Evolutionary conservation across 2,888 invertebrate species (phyloP).

Genomic region (Tridacna gigas): DNA sequence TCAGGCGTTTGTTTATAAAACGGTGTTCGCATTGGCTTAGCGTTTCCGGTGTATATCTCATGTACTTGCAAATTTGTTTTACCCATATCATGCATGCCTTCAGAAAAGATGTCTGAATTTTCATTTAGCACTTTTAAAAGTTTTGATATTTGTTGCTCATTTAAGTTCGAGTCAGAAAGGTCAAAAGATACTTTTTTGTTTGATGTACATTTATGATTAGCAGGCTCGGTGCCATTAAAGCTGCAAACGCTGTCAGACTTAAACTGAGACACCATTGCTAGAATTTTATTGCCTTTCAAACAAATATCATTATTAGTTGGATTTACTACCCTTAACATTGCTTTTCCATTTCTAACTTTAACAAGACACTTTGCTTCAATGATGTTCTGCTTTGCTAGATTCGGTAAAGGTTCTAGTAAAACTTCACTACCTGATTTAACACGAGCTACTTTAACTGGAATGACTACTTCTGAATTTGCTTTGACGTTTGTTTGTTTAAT

Average conservation of each 20-base stretch:
- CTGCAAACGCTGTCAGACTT: neutral
- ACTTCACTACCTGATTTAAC: conserved; percentile 10
- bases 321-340: conserved; percentile 31
- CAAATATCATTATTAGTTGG: conserved; percentile 34
- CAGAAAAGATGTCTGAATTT: conserved; percentile 51
- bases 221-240: neutral
- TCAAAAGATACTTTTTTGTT: neutral
- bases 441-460: conserved; percentile 38
- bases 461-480: conserved; percentile 28
- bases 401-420: conserved; percentile 32
- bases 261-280: conserved; percentile 21
- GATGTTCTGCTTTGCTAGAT: conserved; percentile 26
- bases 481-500: conserved; percentile 10
- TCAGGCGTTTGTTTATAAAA: conserved; percentile 18
- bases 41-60: conserved; percentile 40
- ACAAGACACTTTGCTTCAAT: conserved; percentile 49
- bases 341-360: conserved; percentile 37
- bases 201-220: too few relatives aligned
- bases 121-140: conserved; percentile 30
- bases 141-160: neutral
- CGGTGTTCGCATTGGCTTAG: conserved; percentile 38
- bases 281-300: conserved; percentile 39
- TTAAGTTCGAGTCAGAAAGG: neutral
- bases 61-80: conserved; percentile 41
- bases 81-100: conserved; percentile 51